These are phyloP conservation scores for Drosophila colorata DNA, from an alignment of 2,888 invertebrate species.

Conservation along the genomic window DNA sequence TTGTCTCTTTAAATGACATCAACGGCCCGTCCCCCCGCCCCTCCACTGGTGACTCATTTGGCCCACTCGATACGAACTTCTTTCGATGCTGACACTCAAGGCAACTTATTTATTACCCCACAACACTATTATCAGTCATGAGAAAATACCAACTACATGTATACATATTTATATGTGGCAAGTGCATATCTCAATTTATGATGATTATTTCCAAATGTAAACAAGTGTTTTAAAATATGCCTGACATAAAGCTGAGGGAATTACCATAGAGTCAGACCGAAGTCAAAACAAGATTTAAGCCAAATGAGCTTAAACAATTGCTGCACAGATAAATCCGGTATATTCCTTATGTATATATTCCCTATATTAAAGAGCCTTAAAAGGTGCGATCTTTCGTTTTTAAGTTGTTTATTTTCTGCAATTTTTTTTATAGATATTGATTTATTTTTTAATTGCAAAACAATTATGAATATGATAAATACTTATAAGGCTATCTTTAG, in stretches of 20 bases:
- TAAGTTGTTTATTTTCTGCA: too few species aligned
- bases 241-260: conserved; percentile 8
- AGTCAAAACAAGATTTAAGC: neutral
- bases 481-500: too few species aligned
- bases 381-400: too few species aligned
- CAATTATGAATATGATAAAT: too few species aligned
- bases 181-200: conserved; percentile 16
- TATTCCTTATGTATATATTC: neutral
- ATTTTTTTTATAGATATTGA: too few species aligned
- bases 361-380: too few species aligned
- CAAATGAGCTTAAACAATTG: neutral
- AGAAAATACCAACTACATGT: conserved; percentile 16
- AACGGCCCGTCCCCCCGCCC: conserved; percentile 3
- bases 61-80: conserved; percentile 28
- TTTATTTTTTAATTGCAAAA: too few species aligned
- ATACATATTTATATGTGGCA: neutral
- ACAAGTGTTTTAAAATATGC: neutral
- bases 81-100: conserved; percentile 38
- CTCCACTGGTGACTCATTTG: conserved; percentile 35
- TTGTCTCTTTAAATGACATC: conserved; percentile 55
- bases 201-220: conserved; percentile 13
- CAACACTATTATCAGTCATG: conserved; percentile 30
- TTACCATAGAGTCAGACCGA: neutral
- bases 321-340: neutral
- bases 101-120: conserved; percentile 24